A percentile compares a stretch with the other conserved stretches of the same genome.
Evolutionary conservation across 2,113 vertebrate species (phyloP).

Genomic region (Odontesthes bonariensis): DNA sequence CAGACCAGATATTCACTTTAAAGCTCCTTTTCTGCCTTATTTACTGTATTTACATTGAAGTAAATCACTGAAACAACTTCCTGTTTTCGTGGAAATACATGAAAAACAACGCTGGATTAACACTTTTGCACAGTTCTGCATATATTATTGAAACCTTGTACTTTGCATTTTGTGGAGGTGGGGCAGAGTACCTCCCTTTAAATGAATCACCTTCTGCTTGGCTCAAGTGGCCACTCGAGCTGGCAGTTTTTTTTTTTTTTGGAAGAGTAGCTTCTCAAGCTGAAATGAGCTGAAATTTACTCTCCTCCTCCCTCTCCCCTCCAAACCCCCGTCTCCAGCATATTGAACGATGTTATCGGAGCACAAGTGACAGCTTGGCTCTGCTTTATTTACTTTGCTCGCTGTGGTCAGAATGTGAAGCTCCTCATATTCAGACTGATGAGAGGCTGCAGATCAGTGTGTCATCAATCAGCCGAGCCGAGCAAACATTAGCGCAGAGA

Average conservation of each 20-base stretch:
- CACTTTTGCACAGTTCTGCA: no score
- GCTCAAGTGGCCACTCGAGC: constrained; percentile 31
- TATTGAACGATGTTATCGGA: constrained; percentile 73
- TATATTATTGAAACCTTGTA: no score
- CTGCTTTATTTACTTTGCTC: constrained; percentile 76
- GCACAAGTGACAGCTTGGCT: constrained; percentile 64
- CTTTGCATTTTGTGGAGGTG: no score
- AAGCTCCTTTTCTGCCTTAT: no score
- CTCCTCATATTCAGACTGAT: constrained; percentile 76
- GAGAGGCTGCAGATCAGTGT: constrained; percentile 74
- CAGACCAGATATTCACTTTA: no score
- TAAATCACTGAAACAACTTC: no score
- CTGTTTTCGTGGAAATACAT: no score
- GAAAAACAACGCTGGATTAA: no score
- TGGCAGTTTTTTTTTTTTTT: constrained; percentile 37
- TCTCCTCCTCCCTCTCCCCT: not conserved
- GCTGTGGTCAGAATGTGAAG: constrained; percentile 74
- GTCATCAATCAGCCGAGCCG: constrained; percentile 79
- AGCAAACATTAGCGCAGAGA: constrained; percentile 67
- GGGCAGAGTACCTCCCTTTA: not conserved
- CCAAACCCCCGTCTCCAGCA: constrained; percentile 17
- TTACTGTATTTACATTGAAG: no score
- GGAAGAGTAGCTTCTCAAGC: constrained; percentile 40
- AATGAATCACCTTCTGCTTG: constrained; percentile 8
- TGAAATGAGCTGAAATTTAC: constrained; percentile 56